Conservation (phyloP, 2,888 invertebrate species). For the Protonemura montana region DNA sequence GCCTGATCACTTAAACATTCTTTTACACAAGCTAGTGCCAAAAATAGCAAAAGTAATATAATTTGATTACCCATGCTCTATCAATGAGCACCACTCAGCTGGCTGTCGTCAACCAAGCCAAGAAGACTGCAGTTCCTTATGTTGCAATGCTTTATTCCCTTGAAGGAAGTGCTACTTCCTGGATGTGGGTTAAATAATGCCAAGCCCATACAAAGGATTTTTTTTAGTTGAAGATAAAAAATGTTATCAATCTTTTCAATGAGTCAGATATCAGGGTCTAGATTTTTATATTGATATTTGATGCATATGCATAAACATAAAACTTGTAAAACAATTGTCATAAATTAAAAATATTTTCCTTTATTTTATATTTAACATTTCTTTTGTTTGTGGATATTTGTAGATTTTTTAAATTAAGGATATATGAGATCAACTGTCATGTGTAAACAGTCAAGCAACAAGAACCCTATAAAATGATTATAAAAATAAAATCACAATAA, state of each 20-base stretch:
- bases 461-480: background rate
- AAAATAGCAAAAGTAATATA: background rate
- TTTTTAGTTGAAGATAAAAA: background rate
- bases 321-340: background rate
- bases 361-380: background rate
- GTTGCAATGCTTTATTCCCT: background rate
- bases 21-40: background rate
- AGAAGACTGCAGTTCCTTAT: background rate
- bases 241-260: background rate
- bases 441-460: background rate
- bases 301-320: background rate
- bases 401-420: background rate
- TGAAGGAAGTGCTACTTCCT: slow-evolving; percentile 19
- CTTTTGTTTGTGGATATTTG: background rate
- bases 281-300: background rate
- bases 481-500: background rate
- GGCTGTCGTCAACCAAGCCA: too few species aligned
- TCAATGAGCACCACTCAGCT: background rate
- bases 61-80: background rate
- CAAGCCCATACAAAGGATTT: background rate
- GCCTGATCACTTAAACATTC: background rate
- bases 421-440: background rate
- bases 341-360: background rate
- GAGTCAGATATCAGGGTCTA: background rate
- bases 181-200: slow-evolving; percentile 17